Conservation (phyloP, 2,888 invertebrate genomes). For the Chrysina gloriosa region DNA sequence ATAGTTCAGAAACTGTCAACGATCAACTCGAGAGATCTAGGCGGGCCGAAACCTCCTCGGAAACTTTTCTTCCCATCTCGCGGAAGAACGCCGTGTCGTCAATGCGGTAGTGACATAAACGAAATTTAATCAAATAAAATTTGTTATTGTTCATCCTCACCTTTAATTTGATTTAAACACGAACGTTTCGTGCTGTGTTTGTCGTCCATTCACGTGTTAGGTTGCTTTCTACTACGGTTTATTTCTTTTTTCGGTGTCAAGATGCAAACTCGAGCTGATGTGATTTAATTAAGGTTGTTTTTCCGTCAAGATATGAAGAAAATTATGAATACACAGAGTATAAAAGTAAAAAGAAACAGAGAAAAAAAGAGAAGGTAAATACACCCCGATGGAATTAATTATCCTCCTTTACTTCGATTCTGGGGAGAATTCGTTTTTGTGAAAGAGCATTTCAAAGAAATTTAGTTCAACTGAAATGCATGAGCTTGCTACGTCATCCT, state of each 20-base stretch:
- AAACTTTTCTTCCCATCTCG: neutral
- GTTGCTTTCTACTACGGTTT: no score
- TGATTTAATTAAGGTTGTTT: constrained; percentile 22
- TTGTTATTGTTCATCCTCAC: neutral
- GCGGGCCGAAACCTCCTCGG: neutral
- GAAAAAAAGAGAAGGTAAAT: neutral
- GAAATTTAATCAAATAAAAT: neutral
- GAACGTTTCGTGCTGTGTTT: neutral
- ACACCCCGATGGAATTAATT: neutral
- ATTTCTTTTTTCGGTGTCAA: no score
- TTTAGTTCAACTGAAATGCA: no score
- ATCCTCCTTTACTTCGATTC: no score
- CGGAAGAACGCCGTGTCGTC: neutral
- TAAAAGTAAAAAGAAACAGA: neutral
- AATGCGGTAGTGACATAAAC: neutral
- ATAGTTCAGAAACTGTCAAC: constrained; percentile 5
- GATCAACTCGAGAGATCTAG: constrained; percentile 1
- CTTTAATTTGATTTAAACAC: constrained; percentile 14
- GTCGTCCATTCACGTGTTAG: no score
- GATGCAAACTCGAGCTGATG: neutral
- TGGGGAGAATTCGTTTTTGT: no score
- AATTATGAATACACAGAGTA: constrained; percentile 13
- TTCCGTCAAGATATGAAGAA: neutral
- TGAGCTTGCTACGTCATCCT: no score
- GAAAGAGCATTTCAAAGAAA: no score